Percentiles rank a stretch among this genome's conserved stretches.
Evolutionary conservation across 2,888 invertebrate genomes (phyloP).

Genomic region (Cephus pulcher): DNA sequence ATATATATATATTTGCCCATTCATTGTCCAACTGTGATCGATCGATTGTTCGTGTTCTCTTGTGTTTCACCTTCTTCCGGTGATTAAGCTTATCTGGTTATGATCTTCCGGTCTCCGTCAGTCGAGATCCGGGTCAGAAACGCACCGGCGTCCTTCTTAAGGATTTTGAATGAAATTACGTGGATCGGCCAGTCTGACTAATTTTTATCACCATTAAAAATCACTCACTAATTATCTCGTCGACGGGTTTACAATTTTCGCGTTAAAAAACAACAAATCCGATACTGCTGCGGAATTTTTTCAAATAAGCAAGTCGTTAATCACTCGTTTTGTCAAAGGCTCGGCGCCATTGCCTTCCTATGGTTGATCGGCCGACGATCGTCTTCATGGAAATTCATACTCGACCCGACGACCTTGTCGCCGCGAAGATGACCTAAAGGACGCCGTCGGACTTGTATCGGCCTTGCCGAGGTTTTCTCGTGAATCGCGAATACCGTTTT

Average conservation of each 20-base stretch:
- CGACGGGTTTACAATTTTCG: not conserved
- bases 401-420: not conserved
- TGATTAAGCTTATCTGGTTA: not conserved
- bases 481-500: not conserved
- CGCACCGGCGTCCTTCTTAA: not conserved
- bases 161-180: not conserved
- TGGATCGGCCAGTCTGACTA: not conserved
- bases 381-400: not conserved
- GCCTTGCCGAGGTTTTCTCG: not conserved
- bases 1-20: not conserved
- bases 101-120: not conserved
- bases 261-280: not conserved
- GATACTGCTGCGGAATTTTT: not conserved
- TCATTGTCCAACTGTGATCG: not conserved
- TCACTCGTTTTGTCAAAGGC: not conserved
- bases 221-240: not conserved
- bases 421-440: not conserved
- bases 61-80: constrained; percentile 1
- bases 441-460: not conserved
- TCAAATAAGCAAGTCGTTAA: not conserved
- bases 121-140: not conserved
- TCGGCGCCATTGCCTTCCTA: not conserved
- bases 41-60: not conserved
- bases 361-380: not conserved
- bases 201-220: not conserved